Conservation (phyloP, 2,113 vertebrate genomes). For the Eira barbara region DNA sequence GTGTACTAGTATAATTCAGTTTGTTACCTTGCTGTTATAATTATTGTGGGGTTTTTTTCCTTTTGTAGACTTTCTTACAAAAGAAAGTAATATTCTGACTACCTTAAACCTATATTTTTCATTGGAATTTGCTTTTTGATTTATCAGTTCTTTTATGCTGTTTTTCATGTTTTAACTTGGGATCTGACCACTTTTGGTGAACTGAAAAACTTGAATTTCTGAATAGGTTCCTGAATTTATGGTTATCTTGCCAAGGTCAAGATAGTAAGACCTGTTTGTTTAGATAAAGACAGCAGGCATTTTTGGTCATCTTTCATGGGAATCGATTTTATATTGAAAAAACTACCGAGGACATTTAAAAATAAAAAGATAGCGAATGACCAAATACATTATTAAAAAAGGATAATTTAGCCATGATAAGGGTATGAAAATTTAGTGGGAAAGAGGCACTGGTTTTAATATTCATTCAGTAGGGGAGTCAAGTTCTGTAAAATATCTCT, state of each 20-base stretch:
- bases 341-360: not conserved
- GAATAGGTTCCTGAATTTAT: not conserved
- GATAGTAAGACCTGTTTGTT: not conserved
- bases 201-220: constrained; percentile 12
- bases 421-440: not conserved
- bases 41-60: not conserved
- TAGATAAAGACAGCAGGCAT: not conserved
- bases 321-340: constrained; percentile 2
- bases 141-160: not conserved
- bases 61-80: not conserved
- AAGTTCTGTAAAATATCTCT: not conserved
- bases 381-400: not conserved
- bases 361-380: not conserved
- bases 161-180: not conserved
- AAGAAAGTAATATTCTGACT: not conserved
- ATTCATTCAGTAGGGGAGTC: not conserved
- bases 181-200: not conserved
- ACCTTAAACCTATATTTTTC: not conserved
- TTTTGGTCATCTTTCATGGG: constrained; percentile 33
- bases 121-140: not conserved
- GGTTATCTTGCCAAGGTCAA: constrained; percentile 1
- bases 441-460: constrained; percentile 20
- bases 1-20: not conserved
- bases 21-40: not conserved
- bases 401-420: not conserved